phyloP scores from a whole-genome alignment of 2,113 vertebrate genomes.

The Phyllostomus discolor region DNA sequence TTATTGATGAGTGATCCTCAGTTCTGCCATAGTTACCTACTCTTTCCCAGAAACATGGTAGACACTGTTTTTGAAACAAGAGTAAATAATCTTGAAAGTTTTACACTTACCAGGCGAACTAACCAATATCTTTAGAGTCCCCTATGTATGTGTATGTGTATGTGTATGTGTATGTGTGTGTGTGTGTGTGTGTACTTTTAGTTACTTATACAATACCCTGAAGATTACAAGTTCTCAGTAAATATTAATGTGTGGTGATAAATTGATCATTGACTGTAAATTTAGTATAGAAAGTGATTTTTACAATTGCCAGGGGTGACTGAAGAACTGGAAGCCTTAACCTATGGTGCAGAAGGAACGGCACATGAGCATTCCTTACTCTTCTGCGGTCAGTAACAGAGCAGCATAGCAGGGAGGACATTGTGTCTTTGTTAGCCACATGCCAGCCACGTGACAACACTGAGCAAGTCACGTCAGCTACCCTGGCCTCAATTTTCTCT shows the following conservation, averaged over 20 bases:
- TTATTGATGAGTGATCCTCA: not conserved
- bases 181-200: not conserved
- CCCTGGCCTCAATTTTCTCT: not conserved
- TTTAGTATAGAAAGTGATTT: conserved; percentile 5
- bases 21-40: not conserved
- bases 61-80: not conserved
- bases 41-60: not conserved
- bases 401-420: no score
- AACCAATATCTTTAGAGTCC: not conserved
- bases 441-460: no score
- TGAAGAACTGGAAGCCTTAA: not conserved
- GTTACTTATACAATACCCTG: not conserved
- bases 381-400: not conserved
- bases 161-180: not conserved
- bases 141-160: not conserved
- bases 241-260: not conserved
- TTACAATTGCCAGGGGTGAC: not conserved
- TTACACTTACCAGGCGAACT: not conserved
- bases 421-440: no score
- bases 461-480: not conserved
- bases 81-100: not conserved
- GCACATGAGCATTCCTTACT: not conserved
- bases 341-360: not conserved
- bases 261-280: not conserved
- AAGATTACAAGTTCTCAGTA: not conserved